Base-by-base conservation (phyloP, 2,797 vertebrate species). In the Neosalanx taihuensis region DNA sequence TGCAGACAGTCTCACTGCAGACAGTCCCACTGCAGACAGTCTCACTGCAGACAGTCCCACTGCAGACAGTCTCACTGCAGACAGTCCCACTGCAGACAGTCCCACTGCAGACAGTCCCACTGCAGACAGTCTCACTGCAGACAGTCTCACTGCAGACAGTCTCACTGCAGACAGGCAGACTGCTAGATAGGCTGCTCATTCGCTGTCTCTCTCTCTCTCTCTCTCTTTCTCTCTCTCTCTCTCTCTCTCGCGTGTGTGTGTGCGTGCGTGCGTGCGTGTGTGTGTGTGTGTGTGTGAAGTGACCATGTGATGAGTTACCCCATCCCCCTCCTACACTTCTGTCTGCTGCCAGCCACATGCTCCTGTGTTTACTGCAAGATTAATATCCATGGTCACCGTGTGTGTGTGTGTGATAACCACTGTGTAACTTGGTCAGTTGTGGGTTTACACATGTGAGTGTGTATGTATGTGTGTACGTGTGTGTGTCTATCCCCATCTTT, bases 281-380 rank as follows among this genome's bases (percentile, higher is more conserved):
- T 66, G 37, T 66, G 64, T n/a, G 37, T 51, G 64, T 66, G 35
- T 64, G 62, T 41, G 37, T 66, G 31, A 17, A 29, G 13, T 69
- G 67, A 23, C 37, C 37, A 41, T 53, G 15, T 30, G n/a, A 18
- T 29, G 6, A n/a, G 7, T n/a, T 41, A 2, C 0, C 10, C 10
- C 6, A 12, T 18, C 63, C 63, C 12, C 17, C 6, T 63, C 61
- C 35, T 59, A 1, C n/a, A 23, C 60, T 31, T 18, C 29, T 17
- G 62, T 66, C 41, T 66, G 41, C 17, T 65, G 37, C 35, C 49
- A 20, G n/a, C 35, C 35, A 64, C 62, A 64, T 64, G 60, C 26
- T 64, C 23, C 20, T 66, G 23, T 18, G 37, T 46, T 66, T 53
- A n/a, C 6, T 53, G 51, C 51, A 53, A 17, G 17, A 41, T 41